A percentile compares a stretch with the other conserved stretches of the same genome.
phyloP scores from a whole-genome alignment of 2,113 vertebrate species.

The Nymphicus hollandicus region DNA sequence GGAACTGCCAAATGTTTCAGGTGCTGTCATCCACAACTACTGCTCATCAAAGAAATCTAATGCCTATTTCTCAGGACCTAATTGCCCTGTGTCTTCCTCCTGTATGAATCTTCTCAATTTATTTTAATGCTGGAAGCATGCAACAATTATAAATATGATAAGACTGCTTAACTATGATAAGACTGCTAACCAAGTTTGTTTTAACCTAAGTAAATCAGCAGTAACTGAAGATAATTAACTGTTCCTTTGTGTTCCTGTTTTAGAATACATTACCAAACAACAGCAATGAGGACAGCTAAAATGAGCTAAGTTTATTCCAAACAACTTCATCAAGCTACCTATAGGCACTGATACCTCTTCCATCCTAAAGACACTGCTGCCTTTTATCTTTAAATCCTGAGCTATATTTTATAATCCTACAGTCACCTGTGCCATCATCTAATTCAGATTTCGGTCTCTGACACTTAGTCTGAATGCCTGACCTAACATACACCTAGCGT shows the following conservation, averaged over 20 bases:
- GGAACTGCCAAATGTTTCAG: constrained; percentile 50
- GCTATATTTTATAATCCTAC: not conserved
- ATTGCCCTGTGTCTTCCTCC: not conserved
- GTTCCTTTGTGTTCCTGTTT: not conserved
- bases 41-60: constrained; percentile 30
- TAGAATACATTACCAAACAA: not conserved
- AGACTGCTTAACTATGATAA: not conserved
- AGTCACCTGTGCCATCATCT: not conserved
- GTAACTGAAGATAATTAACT: not conserved
- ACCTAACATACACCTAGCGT: not conserved
- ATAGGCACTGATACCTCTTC: not conserved
- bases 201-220: not conserved
- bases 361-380: not conserved
- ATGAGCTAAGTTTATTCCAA: not conserved
- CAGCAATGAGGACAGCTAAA: not conserved
- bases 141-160: not conserved
- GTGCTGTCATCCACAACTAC: constrained; percentile 14
- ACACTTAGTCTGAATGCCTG: not conserved
- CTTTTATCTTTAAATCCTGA: not conserved
- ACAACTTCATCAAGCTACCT: not conserved
- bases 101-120: not conserved
- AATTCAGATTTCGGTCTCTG: not conserved
- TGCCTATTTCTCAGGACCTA: not conserved
- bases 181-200: not conserved
- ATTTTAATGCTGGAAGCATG: not conserved